These are phyloP conservation scores for Rhinopithecus roxellana DNA, from an alignment of 2,113 vertebrate species.

Conservation along the genomic window DNA sequence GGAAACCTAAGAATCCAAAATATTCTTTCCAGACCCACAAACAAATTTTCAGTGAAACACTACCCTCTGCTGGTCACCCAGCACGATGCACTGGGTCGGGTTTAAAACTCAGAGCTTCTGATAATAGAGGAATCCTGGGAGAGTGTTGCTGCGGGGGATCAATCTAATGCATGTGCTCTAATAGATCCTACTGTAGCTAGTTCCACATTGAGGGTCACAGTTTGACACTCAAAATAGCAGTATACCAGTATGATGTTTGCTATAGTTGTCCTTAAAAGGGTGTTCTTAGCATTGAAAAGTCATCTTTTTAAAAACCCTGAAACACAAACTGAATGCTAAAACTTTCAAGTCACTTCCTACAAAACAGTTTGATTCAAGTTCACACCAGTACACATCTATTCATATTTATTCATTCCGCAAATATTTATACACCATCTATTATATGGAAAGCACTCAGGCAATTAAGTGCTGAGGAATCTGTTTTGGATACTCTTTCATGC, in stretches of 20 bases:
- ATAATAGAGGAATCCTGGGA: background rate
- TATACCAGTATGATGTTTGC: background rate
- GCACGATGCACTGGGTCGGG: background rate
- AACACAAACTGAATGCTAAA: background rate
- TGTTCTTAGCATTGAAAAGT: background rate
- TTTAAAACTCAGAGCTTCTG: background rate
- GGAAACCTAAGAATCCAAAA: background rate
- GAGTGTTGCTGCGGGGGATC: background rate
- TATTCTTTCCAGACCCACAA: background rate
- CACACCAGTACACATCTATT: background rate
- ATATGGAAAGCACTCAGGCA: background rate
- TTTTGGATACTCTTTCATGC: slow-evolving; percentile 37
- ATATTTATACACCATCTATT: slow-evolving; percentile 28
- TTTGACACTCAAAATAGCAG: background rate
- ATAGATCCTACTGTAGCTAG: background rate
- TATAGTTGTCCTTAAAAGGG: background rate
- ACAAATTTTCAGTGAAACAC: slow-evolving; percentile 63
- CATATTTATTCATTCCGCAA: background rate
- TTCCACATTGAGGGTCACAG: background rate
- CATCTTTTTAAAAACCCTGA: background rate
- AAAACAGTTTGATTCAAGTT: background rate
- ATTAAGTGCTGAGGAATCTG: background rate
- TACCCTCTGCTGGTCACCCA: slow-evolving; percentile 81
- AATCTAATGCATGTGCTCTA: background rate
- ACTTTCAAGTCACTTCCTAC: background rate